phyloP scores from a whole-genome alignment of 2,797 vertebrate genomes.

The Limosa lapponica region DNA sequence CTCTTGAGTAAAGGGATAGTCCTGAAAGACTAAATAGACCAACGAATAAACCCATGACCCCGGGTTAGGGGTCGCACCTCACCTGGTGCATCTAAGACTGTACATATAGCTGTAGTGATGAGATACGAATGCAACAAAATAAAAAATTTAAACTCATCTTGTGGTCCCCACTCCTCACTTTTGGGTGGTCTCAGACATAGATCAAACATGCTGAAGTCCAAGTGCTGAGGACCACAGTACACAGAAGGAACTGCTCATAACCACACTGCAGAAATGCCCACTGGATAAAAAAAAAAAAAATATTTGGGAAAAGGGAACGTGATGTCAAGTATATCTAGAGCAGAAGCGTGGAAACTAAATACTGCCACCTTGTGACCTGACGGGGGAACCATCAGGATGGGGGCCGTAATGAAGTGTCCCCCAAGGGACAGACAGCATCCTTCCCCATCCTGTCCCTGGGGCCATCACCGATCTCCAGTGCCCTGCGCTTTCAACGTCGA shows the following conservation, averaged over 20 bases:
- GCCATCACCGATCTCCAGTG: accelerated
- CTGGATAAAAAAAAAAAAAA: not conserved
- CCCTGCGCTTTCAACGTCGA: not conserved
- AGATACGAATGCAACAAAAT: not conserved
- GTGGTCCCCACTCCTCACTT: accelerated
- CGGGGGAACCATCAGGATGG: accelerated
- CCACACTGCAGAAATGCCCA: accelerated
- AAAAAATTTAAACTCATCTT: not conserved
- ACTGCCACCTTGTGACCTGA: not conserved
- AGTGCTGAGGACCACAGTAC: not conserved
- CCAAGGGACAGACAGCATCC: accelerated
- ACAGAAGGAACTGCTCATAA: not conserved
- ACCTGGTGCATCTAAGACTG: not conserved
- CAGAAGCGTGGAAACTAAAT: not conserved
- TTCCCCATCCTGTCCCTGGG: too few species aligned
- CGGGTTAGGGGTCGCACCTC: not conserved
- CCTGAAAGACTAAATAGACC: not conserved
- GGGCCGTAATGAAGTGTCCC: accelerated
- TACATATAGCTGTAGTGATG: not conserved
- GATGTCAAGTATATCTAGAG: accelerated
- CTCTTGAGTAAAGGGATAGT: not conserved
- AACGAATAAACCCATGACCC: not conserved
- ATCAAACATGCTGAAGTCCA: accelerated
- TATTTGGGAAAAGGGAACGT: not conserved
- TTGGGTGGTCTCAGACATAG: not conserved